Conservation (phyloP, 2,113 vertebrate species). For the Serilophus lunatus region DNA sequence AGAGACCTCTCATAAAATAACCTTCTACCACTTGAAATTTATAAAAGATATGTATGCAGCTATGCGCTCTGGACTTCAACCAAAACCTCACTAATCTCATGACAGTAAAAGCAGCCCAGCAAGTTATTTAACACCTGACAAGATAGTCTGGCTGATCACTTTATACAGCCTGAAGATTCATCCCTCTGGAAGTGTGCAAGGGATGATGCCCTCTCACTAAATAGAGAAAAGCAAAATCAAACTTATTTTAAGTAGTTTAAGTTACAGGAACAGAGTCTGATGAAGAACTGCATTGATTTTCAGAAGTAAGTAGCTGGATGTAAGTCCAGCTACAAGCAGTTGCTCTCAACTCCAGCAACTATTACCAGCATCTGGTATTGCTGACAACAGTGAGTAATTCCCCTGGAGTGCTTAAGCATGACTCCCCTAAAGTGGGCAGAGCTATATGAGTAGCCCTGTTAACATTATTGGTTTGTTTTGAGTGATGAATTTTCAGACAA, state of each 20-base stretch:
- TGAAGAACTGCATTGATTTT: background rate
- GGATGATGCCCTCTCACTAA: background rate
- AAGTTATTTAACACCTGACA: background rate
- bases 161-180: background rate
- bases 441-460: too few species aligned
- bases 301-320: background rate
- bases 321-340: background rate
- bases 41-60: rapidly evolving
- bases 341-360: background rate
- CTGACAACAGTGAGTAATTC: background rate
- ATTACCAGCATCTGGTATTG: background rate
- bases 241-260: background rate
- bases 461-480: background rate
- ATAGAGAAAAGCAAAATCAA: background rate
- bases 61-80: background rate
- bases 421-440: too few species aligned
- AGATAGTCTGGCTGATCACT: background rate
- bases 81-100: background rate
- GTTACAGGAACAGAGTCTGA: background rate
- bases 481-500: background rate
- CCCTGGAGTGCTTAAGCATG: background rate
- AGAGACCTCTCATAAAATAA: background rate
- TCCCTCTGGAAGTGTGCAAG: background rate
- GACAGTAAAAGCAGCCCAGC: background rate
- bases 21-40: background rate